A percentile compares a stretch with the other conserved stretches of the same genome.
Conservation (phyloP, 1,140 invertebrate species). For the Saccostrea cuccullata region DNA sequence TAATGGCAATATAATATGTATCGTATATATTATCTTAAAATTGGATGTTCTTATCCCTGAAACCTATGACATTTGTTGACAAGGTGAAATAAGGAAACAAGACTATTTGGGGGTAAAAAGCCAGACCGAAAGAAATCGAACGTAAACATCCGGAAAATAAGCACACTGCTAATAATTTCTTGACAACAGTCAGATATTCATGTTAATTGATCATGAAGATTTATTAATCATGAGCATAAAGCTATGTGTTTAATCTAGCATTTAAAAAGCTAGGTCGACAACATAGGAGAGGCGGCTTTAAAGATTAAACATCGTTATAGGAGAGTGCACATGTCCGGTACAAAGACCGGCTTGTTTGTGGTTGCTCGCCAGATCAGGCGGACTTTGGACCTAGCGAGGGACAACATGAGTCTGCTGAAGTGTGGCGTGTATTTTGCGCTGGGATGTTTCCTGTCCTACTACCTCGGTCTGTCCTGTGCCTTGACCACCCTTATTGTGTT, state of each 20-base stretch:
- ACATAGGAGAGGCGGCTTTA: not conserved
- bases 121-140: not conserved
- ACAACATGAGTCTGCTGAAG: constrained; percentile 55
- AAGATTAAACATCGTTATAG: not conserved
- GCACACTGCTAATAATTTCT: not conserved
- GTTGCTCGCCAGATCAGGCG: constrained; percentile 55
- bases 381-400: constrained; percentile 30
- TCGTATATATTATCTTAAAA: too few species aligned
- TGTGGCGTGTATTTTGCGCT: constrained; percentile 50
- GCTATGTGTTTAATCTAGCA: too few species aligned
- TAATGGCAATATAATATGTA: too few species aligned
- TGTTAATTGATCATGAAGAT: not conserved
- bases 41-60: too few species aligned
- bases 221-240: too few species aligned
- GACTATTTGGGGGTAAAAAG: not conserved
- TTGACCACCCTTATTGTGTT: constrained; percentile 59
- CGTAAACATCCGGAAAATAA: constrained; percentile 21
- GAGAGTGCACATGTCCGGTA: constrained; percentile 36
- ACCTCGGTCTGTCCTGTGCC: constrained; percentile 46
- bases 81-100: not conserved
- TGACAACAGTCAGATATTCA: not conserved
- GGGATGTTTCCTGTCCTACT: constrained; percentile 52
- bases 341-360: constrained; percentile 45
- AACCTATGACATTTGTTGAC: too few species aligned
- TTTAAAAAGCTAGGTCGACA: not conserved